A percentile compares a stretch with the other conserved stretches of the same genome.
These are phyloP conservation scores for Brachypalpus laphriformis DNA, from an alignment of 2,888 invertebrate species.

Conservation along the genomic window DNA sequence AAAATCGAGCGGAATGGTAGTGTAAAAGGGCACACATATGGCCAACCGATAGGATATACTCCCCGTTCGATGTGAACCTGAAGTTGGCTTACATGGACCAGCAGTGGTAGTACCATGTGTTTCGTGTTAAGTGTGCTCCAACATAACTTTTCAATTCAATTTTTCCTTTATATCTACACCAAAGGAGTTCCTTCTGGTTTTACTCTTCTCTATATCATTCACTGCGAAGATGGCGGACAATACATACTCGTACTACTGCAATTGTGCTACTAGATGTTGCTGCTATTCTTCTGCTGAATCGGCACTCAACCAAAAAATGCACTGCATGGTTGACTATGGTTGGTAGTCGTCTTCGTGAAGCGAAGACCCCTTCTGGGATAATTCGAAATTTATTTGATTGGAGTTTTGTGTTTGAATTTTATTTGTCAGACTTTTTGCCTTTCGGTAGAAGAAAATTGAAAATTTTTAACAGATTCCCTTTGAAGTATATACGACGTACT, in stretches of 20 bases:
- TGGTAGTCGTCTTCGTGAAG: constrained; percentile 29
- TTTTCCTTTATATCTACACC: constrained; percentile 34
- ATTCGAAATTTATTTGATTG: constrained; percentile 72
- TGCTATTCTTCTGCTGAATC: constrained; percentile 32
- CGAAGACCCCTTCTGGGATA: constrained; percentile 53
- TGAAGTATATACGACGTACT: constrained; percentile 30
- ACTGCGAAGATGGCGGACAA: constrained; percentile 47
- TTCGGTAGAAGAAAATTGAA: constrained; percentile 14
- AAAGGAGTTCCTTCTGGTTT: constrained; percentile 35
- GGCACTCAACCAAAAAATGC: constrained; percentile 65
- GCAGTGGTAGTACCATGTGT: constrained; percentile 52
- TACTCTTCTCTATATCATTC: constrained; percentile 1
- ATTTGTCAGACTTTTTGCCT: constrained; percentile 15
- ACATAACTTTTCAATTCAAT: constrained; percentile 72
- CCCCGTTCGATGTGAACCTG: constrained; percentile 25
- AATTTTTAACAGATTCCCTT: constrained; percentile 50
- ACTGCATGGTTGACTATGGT: constrained; percentile 41
- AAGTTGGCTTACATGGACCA: constrained; percentile 11
- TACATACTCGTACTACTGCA: constrained; percentile 42
- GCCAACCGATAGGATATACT: constrained; percentile 6
- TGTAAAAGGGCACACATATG: constrained; percentile 35
- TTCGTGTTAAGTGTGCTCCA: constrained; percentile 60
- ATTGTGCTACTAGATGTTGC: constrained; percentile 43
- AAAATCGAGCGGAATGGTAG: constrained; percentile 31
- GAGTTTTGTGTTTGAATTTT: constrained; percentile 64